Evolutionary conservation across 2,113 vertebrate genomes (phyloP), one percentile per base, ranked within the genome.

Genomic region (Hippolais icterina): DNA sequence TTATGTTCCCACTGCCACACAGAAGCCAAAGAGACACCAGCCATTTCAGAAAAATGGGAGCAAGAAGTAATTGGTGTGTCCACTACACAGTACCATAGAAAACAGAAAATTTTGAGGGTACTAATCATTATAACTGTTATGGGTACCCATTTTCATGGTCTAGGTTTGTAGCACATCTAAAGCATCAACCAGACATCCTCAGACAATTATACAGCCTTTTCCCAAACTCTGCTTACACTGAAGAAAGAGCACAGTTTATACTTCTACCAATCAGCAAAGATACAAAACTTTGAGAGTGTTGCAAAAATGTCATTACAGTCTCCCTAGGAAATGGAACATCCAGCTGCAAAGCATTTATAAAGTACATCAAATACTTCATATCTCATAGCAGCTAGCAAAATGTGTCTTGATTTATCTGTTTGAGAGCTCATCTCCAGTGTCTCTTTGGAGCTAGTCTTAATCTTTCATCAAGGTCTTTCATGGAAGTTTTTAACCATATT

Each of bases 381-480:
- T 64, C 44, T n/a, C n/a, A 68, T n/a, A 81, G 57, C 64, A 76
- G 47, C 54, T 70, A 72, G 85, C 74, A 86, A 96, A 93, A 47
- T 78, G 14, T 65, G 39, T 69, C 88, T 90, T 95, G 83, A 90
- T 92, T 94, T 93, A 31, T 94, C 56, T 86, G 61, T 87, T 68
- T 70, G 64, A 88, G 83, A 93, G 72, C 72, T 89, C 44, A 78
- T 81, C 52, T 77, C 60, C 56, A 86, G 8, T 56, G 29, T 81
- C 44, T 68, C 29, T 79, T 65, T 37, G 50, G 82, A 91, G n/a
- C 52, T 80, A 59, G 66, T 70, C 90, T 89, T 89, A 87, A 42
- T 79, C 82, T 88, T 85, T 95, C 90, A 90, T 95, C 64, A 83
- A 70, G 22, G 46, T 80, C 72, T 92, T 95, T 94, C 75, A 86